Evolutionary conservation across 2,888 invertebrate species (phyloP).

Genomic region (Alloscopus bannaensis): DNA sequence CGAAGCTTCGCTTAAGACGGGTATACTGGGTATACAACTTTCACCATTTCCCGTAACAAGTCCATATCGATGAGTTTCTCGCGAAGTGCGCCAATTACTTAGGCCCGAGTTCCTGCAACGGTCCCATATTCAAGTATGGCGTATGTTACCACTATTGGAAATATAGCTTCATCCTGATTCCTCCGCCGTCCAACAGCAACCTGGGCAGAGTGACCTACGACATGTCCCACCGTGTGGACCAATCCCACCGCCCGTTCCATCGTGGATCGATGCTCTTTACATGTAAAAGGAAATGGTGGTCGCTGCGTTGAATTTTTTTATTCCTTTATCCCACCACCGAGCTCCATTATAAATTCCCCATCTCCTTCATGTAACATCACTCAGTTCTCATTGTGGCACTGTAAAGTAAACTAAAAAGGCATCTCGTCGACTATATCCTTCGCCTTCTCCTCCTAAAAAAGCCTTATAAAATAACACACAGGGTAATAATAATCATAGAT

Average conservation of each 20-base stretch:
- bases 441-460: slow-evolving; percentile 13
- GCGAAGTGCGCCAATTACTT: not conserved
- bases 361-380: slow-evolving; percentile 60
- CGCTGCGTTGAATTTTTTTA: slow-evolving; percentile 38
- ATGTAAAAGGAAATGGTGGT: slow-evolving; percentile 63
- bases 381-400: slow-evolving; percentile 59
- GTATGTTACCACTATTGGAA: slow-evolving; percentile 26
- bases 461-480: slow-evolving; percentile 26
- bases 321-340: slow-evolving; percentile 53
- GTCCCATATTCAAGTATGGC: slow-evolving; percentile 20
- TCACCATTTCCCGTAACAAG: slow-evolving; percentile 48
- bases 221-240: slow-evolving; percentile 45
- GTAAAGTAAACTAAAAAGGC: slow-evolving; percentile 38
- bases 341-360: slow-evolving; percentile 64
- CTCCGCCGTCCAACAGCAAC: slow-evolving; percentile 27
- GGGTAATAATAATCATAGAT: slow-evolving; percentile 35
- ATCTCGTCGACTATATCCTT: slow-evolving; percentile 33
- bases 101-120: slow-evolving; percentile 47
- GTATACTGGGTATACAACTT: slow-evolving; percentile 32
- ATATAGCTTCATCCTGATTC: slow-evolving; percentile 60
- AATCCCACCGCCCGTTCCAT: slow-evolving; percentile 48
- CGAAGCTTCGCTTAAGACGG: slow-evolving; percentile 41
- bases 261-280: slow-evolving; percentile 42
- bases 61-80: slow-evolving; percentile 44
- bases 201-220: slow-evolving; percentile 62